Evolutionary conservation across 2,888 invertebrate genomes (phyloP).

Genomic region (Diplolepis rosae): DNA sequence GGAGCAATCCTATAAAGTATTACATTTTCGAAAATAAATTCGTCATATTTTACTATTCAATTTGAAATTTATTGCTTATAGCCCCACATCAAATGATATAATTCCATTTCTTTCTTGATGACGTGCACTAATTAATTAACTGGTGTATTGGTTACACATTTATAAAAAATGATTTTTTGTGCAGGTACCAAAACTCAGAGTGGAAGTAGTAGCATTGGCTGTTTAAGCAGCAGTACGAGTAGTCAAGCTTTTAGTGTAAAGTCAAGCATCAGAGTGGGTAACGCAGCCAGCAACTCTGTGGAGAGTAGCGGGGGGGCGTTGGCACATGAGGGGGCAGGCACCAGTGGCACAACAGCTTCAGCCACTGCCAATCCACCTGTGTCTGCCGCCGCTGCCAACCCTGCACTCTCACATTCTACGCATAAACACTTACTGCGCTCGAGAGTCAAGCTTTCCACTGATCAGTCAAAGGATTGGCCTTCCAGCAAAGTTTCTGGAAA

Average conservation of each 20-base stretch:
- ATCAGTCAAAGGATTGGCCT: conserved; percentile 63
- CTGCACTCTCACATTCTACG: conserved; percentile 73
- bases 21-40: no score
- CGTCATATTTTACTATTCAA: no score
- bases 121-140: not conserved
- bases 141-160: no score
- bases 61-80: not conserved
- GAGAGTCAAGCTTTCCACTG: conserved; percentile 65
- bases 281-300: conserved; percentile 72
- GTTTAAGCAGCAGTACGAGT: conserved; percentile 65
- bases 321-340: conserved; percentile 73
- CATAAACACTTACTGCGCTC: conserved; percentile 71
- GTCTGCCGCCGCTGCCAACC: conserved; percentile 71
- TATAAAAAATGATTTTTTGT: conserved; percentile 2
- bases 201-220: conserved; percentile 52
- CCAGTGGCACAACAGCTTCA: conserved; percentile 67
- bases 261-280: conserved; percentile 74
- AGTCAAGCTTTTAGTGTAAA: conserved; percentile 70
- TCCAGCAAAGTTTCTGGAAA: conserved; percentile 62
- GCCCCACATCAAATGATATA: not conserved
- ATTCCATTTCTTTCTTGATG: not conserved
- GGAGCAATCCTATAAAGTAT: no score
- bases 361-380: conserved; percentile 67
- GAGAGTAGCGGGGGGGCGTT: conserved; percentile 72
- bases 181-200: conserved; percentile 58